A percentile compares a stretch with the other conserved stretches of the same genome.
Conservation (phyloP, 2,797 vertebrate genomes). For the Arremon brunneinucha region DNA sequence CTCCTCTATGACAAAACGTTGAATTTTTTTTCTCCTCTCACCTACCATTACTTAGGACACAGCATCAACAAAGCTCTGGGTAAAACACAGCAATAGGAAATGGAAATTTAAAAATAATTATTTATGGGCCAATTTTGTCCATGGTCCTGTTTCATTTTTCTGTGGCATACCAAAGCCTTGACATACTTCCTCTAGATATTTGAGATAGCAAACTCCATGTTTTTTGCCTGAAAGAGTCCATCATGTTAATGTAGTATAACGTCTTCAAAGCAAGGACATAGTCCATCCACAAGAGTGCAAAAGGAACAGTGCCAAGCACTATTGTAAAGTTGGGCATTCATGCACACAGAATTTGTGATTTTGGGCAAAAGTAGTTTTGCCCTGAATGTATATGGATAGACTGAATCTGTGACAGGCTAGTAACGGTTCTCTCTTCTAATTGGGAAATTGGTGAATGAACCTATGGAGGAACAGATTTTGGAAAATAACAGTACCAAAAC, state of each 20-base stretch:
- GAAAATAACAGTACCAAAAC: neutral
- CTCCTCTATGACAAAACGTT: neutral
- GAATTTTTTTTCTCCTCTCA: neutral
- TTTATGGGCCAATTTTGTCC: neutral
- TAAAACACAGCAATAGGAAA: neutral
- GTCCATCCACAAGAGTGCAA: neutral
- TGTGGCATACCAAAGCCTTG: fast-evolving
- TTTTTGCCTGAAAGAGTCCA: neutral
- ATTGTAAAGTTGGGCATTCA: neutral
- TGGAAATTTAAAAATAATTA: neutral
- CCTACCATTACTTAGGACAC: neutral
- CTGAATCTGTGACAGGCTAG: neutral
- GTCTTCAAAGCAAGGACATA: neutral
- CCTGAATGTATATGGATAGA: neutral
- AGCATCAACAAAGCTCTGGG: neutral
- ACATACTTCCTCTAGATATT: neutral
- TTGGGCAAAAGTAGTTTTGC: neutral
- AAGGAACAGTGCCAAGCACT: neutral
- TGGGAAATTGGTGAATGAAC: neutral
- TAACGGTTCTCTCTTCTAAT: neutral
- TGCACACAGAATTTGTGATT: neutral
- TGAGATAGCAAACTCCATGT: neutral
- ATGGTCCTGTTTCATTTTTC: neutral
- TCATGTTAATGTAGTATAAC: neutral
- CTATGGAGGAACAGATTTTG: neutral